Evolutionary conservation across 2,888 invertebrate genomes (phyloP), one percentile per base, ranked within the genome.

Genomic region (Melanotus villosus): DNA sequence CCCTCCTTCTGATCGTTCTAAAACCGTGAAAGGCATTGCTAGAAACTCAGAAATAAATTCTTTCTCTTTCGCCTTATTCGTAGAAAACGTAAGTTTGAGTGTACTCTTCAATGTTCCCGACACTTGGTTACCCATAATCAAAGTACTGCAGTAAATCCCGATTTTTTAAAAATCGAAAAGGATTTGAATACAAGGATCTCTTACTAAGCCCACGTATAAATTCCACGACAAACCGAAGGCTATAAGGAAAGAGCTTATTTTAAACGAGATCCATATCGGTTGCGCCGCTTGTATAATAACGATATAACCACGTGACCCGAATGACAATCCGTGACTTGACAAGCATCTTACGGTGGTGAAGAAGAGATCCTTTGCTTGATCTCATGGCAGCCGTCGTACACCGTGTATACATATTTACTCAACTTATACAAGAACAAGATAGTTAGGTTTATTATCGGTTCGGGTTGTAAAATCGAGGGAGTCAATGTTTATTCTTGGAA

Each of bases 291-390:
- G 78, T 77, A 77, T 77, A 79, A 77, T 78, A 78, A 78, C 77
- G 76, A 77, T 79, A 78, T 78, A 71, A 76, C 76, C 78, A 78
- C 80, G 79, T 80, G 80, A 80, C 77, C 62, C 57, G 78, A 78
- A 79, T 79, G 77, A 78, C 79, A 79, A 79, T 75, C 73, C 76
- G 79, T 78, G 78, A 78, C 78, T 76, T 74, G 78, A 78, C 79
- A 79, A 80, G 74, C 78, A 70, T 72, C 70, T 78, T 75, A 75
- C 68, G 68, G 72, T 64, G 75, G 73, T 72, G 71, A 72, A 74
- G 72, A 62, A 52, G 65, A 65, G 62, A 70, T 70, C 60, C 47
- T 52, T 45, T 43, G 38, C 34, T 21, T 32, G 68, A 68, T 68
- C 50, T 30, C 34, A 32, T 57, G 41, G 56, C 54, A 62, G 43